Evolutionary conservation across 1,140 invertebrate species (phyloP).

Genomic region (Neodiprion fabricii): DNA sequence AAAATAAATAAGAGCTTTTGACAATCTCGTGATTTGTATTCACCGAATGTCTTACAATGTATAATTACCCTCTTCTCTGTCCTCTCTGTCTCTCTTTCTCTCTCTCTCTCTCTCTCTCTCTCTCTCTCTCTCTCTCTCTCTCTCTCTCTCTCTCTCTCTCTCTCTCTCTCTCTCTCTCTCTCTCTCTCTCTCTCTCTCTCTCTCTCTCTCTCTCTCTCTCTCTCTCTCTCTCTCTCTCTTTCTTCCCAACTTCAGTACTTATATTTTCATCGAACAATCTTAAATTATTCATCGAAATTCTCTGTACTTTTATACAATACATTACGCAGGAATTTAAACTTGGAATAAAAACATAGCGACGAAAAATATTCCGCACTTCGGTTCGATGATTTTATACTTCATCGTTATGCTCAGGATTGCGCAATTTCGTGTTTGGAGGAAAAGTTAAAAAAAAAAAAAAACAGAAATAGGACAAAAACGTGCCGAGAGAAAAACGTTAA

Average conservation of each 20-base stretch:
- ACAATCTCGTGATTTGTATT: conserved; percentile 2
- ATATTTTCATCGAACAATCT: not conserved
- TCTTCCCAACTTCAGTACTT: not conserved
- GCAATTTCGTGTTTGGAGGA: too few species aligned
- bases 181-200: too few species aligned
- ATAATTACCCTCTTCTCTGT: not conserved
- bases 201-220: not conserved
- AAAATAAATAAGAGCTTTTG: not conserved
- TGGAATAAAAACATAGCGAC: not conserved
- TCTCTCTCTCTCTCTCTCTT: not conserved
- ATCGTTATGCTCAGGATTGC: too few species aligned
- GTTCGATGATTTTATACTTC: too few species aligned
- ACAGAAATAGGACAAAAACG: too few species aligned
- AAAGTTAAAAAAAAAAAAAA: too few species aligned
- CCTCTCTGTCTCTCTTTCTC: not conserved
- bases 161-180: not conserved
- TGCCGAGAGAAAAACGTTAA: too few species aligned
- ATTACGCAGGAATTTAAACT: not conserved
- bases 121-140: not conserved
- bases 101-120: too few species aligned
- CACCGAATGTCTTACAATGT: not conserved
- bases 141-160: not conserved
- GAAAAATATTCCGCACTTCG: too few species aligned
- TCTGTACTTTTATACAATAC: not conserved
- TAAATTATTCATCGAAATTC: not conserved